A percentile compares a stretch with the other conserved stretches of the same genome.
These are phyloP conservation scores for Rhea americana DNA, from an alignment of 2,113 vertebrate genomes.

Conservation along the genomic window DNA sequence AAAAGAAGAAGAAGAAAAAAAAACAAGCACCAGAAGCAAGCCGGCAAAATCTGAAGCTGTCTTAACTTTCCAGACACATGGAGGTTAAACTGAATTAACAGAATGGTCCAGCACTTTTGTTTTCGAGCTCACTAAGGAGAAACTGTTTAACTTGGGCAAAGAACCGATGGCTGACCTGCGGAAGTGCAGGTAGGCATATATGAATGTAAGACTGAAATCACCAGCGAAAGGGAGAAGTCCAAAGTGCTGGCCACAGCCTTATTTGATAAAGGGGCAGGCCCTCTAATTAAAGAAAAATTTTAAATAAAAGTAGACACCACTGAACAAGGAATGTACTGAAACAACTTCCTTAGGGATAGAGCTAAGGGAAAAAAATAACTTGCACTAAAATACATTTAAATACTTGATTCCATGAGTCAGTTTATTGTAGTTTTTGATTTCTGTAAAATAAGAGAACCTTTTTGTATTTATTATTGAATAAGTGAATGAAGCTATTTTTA, in stretches of 20 bases:
- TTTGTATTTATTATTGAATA: constrained; percentile 99
- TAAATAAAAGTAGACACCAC: constrained; percentile 96
- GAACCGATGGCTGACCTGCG: constrained; percentile 74
- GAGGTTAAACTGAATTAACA: constrained; percentile 49
- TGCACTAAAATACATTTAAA: constrained; percentile 98
- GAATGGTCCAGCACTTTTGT: constrained; percentile 80
- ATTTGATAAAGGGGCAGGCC: constrained; percentile 94
- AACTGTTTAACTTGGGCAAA: constrained; percentile 76
- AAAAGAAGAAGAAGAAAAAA: no score
- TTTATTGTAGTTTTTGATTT: constrained; percentile 97
- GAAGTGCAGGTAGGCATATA: constrained; percentile 74
- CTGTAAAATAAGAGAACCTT: constrained; percentile 98
- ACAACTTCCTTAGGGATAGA: constrained; percentile 93
- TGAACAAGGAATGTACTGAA: constrained; percentile 99
- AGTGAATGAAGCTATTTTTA: constrained; percentile 99
- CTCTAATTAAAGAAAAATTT: constrained; percentile 86
- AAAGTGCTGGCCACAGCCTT: constrained; percentile 97
- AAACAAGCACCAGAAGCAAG: constrained; percentile 49
- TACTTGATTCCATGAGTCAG: constrained; percentile 99
- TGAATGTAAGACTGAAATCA: constrained; percentile 93
- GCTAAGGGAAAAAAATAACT: constrained; percentile 96
- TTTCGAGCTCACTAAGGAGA: constrained; percentile 78
- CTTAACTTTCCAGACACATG: neutral
- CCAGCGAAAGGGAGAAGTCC: constrained; percentile 93
- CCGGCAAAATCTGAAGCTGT: constrained; percentile 23